These are phyloP conservation scores for Unio delphinus DNA, from an alignment of 2,888 invertebrate genomes.

Conservation along the genomic window DNA sequence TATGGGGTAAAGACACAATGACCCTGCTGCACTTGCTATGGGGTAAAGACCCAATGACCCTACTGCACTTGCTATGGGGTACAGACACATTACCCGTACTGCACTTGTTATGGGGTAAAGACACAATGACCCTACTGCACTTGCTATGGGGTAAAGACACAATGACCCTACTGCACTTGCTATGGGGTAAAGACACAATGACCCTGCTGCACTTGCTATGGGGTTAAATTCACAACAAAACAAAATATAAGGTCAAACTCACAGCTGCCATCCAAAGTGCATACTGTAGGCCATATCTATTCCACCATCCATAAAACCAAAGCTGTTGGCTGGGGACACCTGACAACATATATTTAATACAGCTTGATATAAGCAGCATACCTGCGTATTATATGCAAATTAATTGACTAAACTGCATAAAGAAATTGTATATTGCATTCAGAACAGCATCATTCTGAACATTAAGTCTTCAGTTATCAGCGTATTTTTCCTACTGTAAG, in stretches of 20 bases:
- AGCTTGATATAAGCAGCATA: neutral
- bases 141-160: too few species aligned
- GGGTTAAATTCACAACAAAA: neutral
- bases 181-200: neutral
- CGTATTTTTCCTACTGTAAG: too few species aligned
- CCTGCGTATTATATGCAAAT: neutral
- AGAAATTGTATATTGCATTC: neutral
- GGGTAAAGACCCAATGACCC: too few species aligned
- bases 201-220: too few species aligned
- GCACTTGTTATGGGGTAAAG: too few species aligned
- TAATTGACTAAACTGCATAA: neutral
- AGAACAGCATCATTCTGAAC: neutral
- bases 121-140: too few species aligned
- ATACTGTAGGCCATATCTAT: constrained; percentile 58
- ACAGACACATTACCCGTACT: too few species aligned
- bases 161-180: too few species aligned
- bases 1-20: too few species aligned
- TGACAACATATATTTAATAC: constrained; percentile 17
- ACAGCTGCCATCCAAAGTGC: constrained; percentile 65
- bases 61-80: too few species aligned
- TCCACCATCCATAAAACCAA: constrained; percentile 68
- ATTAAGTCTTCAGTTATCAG: too few species aligned
- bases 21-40: too few species aligned
- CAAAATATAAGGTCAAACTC: constrained; percentile 16
- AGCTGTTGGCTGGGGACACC: constrained; percentile 66